Percentiles rank a stretch among this genome's conserved stretches.
phyloP scores from a whole-genome alignment of 2,888 invertebrate species.

The Aromia moschata region DNA sequence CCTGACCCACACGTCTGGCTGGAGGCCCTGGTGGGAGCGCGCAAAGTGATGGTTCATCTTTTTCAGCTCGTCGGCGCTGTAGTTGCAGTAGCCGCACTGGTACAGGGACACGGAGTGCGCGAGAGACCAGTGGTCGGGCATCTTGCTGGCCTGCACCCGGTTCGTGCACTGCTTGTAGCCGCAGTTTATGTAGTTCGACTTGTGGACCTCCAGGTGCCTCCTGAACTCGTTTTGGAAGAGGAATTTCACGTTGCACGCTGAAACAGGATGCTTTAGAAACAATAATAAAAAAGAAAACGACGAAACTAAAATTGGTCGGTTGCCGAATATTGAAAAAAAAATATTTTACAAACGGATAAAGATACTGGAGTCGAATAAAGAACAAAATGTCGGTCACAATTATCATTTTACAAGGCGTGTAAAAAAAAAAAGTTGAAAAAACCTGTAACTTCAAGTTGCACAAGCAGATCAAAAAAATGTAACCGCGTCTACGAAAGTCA shows the following conservation, averaged over 20 bases:
- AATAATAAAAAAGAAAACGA: too few relatives aligned
- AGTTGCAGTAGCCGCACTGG: conserved; percentile 46
- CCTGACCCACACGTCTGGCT: conserved; percentile 40
- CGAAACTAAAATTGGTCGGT: too few relatives aligned
- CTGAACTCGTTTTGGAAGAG: conserved; percentile 48
- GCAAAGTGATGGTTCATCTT: conserved; percentile 43
- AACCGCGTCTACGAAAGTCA: too few relatives aligned
- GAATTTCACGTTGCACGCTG: conserved; percentile 46
- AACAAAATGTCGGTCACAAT: too few relatives aligned
- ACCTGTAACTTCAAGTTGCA: too few relatives aligned
- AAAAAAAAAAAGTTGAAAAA: too few relatives aligned
- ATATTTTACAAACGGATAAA: too few relatives aligned
- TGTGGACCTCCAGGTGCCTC: conserved; percentile 54
- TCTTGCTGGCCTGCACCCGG: conserved; percentile 47
- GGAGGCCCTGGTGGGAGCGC: conserved; percentile 35
- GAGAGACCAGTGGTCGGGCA: conserved; percentile 63
- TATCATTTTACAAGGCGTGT: too few relatives aligned
- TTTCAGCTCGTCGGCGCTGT: conserved; percentile 35
- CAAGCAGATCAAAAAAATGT: too few relatives aligned
- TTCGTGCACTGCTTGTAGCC: conserved; percentile 40
- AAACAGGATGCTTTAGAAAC: too few relatives aligned
- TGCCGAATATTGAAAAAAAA: too few relatives aligned
- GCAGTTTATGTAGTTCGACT: conserved; percentile 49
- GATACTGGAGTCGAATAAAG: too few relatives aligned
- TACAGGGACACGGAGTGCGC: conserved; percentile 62